Evolutionary conservation across 2,797 vertebrate species (phyloP).

Genomic region (Lepilemur septentrionalis): DNA sequence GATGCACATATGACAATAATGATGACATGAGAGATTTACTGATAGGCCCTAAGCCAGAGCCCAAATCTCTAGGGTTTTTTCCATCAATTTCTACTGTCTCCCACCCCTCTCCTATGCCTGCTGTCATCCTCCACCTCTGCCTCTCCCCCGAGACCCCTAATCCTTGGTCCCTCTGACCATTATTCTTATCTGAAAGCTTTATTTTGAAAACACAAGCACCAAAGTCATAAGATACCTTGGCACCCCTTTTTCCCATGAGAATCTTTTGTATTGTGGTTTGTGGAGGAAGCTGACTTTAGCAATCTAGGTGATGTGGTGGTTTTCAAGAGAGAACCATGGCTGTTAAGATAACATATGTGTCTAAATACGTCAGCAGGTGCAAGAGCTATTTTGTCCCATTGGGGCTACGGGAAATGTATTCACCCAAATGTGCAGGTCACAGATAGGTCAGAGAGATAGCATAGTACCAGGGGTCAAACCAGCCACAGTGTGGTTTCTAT

Average conservation of each 20-base stretch:
- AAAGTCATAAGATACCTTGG: constrained; percentile 40
- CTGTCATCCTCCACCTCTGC: neutral
- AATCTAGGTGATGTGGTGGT: constrained; percentile 82
- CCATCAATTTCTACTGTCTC: neutral
- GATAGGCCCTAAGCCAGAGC: neutral
- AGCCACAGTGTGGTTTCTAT: constrained; percentile 24
- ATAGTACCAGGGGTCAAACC: constrained; percentile 54
- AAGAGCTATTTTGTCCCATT: constrained; percentile 74
- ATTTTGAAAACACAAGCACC: constrained; percentile 32
- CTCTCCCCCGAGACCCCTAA: neutral
- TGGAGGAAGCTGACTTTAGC: constrained; percentile 87
- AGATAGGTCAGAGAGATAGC: constrained; percentile 80
- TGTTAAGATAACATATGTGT: constrained; percentile 73
- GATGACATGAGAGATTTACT: neutral
- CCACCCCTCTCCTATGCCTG: neutral
- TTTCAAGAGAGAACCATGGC: constrained; percentile 77
- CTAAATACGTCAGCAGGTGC: constrained; percentile 82
- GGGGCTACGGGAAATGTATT: constrained; percentile 80
- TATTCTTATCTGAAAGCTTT: neutral
- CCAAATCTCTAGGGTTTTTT: neutral
- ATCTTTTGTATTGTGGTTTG: constrained; percentile 84
- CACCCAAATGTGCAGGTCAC: constrained; percentile 80
- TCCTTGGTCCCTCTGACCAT: neutral
- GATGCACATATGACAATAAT: neutral
- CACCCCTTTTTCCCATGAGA: constrained; percentile 85